Percentiles rank a stretch among this genome's conserved stretches.
Evolutionary conservation across 2,113 vertebrate species (phyloP).

Genomic region (Phalacrocorax aristotelis): DNA sequence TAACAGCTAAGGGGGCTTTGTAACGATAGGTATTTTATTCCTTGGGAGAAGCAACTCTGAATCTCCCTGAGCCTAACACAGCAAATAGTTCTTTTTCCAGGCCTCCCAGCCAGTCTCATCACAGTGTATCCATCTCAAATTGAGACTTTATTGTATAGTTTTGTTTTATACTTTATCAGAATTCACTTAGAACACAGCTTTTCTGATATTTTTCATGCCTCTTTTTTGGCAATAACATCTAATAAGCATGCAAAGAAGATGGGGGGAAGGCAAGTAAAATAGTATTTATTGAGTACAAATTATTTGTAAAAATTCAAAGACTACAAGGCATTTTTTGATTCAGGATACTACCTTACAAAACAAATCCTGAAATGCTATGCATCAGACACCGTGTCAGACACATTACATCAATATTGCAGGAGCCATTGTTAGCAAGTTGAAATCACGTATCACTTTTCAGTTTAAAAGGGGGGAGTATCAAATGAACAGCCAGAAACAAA

Average conservation of each 20-base stretch:
- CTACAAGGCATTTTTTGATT: conserved; percentile 39
- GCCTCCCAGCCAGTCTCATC: background rate
- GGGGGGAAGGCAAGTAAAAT: background rate
- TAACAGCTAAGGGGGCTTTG: background rate
- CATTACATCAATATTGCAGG: conserved; percentile 28
- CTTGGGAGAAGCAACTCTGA: background rate
- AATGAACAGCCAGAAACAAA: conserved; percentile 74
- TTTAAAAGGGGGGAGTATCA: conserved; percentile 71
- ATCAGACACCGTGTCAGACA: conserved; percentile 33
- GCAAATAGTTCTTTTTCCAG: background rate
- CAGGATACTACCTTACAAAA: conserved; percentile 34
- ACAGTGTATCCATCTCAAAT: background rate
- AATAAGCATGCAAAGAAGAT: background rate
- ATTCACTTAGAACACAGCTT: background rate
- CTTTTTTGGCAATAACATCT: background rate
- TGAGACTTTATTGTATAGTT: background rate
- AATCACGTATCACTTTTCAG: conserved; percentile 72
- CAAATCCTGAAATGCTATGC: background rate
- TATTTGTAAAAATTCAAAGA: conserved; percentile 25
- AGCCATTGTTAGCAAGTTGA: conserved; percentile 60
- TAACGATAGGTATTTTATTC: background rate
- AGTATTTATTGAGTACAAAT: conserved; percentile 10
- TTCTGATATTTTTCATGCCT: background rate
- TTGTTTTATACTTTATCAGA: background rate
- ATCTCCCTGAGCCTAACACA: background rate